A percentile compares a stretch with the other conserved stretches of the same genome.
Evolutionary conservation across 2,113 vertebrate genomes (phyloP).

Genomic region (Oreochromis niloticus): DNA sequence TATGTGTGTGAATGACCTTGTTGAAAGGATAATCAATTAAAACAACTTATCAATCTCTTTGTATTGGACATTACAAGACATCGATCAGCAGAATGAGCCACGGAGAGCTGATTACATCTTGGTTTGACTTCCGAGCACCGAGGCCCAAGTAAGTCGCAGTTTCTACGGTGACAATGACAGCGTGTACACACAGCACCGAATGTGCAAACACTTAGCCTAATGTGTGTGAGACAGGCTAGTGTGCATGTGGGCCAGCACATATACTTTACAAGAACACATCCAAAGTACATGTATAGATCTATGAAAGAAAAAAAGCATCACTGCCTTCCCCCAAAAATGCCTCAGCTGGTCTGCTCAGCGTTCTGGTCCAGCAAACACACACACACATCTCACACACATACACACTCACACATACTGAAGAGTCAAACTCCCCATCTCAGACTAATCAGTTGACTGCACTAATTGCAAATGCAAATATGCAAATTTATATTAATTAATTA

Average conservation of each 20-base stretch:
- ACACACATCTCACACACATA: neutral
- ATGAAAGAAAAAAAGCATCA: constrained; percentile 2
- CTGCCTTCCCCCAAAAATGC: constrained; percentile 72
- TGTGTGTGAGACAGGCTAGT: neutral
- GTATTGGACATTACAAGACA: constrained; percentile 49
- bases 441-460: constrained; percentile 99
- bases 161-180: neutral
- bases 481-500: constrained; percentile 99
- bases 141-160: neutral
- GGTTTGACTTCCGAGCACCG: neutral
- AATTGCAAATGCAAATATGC: constrained; percentile 99
- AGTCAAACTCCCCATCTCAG: constrained; percentile 99
- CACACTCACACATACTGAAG: constrained; percentile 89
- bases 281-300: neutral
- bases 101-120: neutral
- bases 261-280: neutral
- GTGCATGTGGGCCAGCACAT: neutral
- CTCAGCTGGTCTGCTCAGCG: constrained; percentile 90
- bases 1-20: constrained; percentile 66
- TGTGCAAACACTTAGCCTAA: neutral
- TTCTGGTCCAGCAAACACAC: constrained; percentile 83
- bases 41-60: constrained; percentile 57
- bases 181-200: neutral
- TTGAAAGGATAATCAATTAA: constrained; percentile 70
- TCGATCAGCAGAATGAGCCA: constrained; percentile 29